phyloP scores from a whole-genome alignment of 2,113 vertebrate species.

The Erythrocebus patas region DNA sequence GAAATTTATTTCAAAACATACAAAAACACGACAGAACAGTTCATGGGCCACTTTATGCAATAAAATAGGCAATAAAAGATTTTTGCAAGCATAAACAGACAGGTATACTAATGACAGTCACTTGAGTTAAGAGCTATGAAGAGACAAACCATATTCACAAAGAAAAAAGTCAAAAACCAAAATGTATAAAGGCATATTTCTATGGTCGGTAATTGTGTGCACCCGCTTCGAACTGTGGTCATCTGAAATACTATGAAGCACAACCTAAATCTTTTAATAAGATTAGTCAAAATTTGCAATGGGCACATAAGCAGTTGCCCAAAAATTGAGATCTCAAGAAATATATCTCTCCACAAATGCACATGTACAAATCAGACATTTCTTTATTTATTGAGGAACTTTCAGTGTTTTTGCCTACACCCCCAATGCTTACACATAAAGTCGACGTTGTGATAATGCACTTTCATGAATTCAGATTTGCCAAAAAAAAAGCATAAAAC shows the following conservation, averaged over 20 bases:
- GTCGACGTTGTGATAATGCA: background rate
- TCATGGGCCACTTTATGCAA: background rate
- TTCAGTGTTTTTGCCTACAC: background rate
- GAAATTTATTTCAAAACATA: background rate
- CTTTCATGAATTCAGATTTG: background rate
- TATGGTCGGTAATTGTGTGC: background rate
- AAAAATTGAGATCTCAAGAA: background rate
- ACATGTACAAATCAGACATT: background rate
- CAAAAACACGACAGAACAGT: background rate
- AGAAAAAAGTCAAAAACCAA: background rate
- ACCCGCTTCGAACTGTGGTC: background rate
- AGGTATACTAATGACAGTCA: background rate
- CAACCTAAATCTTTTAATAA: background rate
- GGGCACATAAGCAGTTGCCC: background rate
- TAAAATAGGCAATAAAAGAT: background rate
- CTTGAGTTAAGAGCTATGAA: background rate
- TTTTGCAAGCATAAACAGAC: background rate
- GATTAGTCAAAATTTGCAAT: background rate
- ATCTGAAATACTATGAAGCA: background rate
- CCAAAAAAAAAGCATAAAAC: background rate
- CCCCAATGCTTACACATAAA: background rate
- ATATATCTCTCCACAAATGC: background rate
- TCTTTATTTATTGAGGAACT: background rate
- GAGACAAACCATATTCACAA: background rate
- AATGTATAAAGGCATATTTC: background rate